Evolutionary conservation across 2,888 invertebrate species (phyloP).

Genomic region (Pocota personata): DNA sequence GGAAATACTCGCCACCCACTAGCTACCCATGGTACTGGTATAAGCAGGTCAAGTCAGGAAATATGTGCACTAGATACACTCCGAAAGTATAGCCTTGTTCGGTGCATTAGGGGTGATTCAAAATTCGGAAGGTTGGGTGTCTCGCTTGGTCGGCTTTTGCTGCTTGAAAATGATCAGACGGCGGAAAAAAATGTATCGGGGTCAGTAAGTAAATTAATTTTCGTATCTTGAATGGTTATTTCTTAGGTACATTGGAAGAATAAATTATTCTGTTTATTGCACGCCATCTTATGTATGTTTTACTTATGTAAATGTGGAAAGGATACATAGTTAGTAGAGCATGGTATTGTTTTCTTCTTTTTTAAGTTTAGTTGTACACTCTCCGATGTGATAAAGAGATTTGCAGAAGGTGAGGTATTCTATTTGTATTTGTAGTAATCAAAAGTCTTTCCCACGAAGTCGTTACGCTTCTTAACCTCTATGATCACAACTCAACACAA

Average conservation of each 20-base stretch:
- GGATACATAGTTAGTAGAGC: background rate
- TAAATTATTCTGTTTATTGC: background rate
- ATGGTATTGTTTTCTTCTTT: no score
- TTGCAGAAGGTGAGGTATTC: background rate
- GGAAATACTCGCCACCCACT: background rate
- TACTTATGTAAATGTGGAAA: no score
- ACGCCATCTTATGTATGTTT: background rate
- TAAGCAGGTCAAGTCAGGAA: constrained; percentile 41
- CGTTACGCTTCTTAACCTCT: constrained; percentile 44
- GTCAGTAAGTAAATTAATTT: constrained; percentile 39
- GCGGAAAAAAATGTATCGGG: constrained; percentile 34
- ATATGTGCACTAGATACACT: constrained; percentile 13
- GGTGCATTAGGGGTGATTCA: background rate
- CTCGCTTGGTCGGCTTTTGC: background rate
- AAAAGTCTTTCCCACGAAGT: constrained; percentile 24
- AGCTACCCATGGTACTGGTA: background rate
- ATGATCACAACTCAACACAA: constrained; percentile 25
- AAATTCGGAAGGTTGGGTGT: constrained; percentile 4
- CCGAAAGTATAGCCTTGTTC: background rate
- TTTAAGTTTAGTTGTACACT: background rate
- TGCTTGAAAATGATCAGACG: constrained; percentile 3
- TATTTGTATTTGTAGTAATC: no score
- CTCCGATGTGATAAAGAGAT: constrained; percentile 26
- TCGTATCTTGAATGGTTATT: constrained; percentile 1
- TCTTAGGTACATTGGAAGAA: background rate